A percentile compares a stretch with the other conserved stretches of the same genome.
These are phyloP conservation scores for Plodia interpunctella DNA, from an alignment of 1,140 invertebrate species.

Conservation along the genomic window DNA sequence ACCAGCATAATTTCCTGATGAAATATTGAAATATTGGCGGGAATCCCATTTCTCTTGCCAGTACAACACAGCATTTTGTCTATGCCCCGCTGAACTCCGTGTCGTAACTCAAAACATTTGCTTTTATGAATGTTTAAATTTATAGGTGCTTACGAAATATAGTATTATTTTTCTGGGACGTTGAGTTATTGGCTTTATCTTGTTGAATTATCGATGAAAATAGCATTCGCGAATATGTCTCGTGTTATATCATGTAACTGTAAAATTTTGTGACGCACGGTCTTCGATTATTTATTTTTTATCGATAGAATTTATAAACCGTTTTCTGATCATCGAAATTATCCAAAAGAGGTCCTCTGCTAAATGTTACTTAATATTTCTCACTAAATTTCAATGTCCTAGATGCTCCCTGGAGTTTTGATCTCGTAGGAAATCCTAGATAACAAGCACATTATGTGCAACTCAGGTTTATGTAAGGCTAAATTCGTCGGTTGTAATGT, in stretches of 20 bases:
- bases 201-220: not conserved
- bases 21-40: not conserved
- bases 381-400: no score
- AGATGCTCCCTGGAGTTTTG: no score
- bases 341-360: no score
- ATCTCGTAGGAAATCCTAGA: no score
- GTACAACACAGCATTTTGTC: not conserved
- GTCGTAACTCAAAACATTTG: not conserved
- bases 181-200: not conserved
- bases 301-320: no score
- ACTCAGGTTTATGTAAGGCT: no score
- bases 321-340: no score
- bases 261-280: not conserved
- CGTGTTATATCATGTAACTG: not conserved
- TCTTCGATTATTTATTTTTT: no score
- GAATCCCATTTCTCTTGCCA: not conserved
- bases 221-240: not conserved
- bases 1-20: not conserved
- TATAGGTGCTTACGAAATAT: not conserved
- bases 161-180: not conserved
- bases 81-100: not conserved
- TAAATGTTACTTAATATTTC: no score
- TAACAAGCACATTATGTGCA: no score
- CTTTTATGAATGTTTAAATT: not conserved
- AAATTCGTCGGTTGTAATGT: no score